A percentile compares a stretch with the other conserved stretches of the same genome.
phyloP scores from a whole-genome alignment of 2,888 invertebrate genomes.

The Itoplectis maculator region DNA sequence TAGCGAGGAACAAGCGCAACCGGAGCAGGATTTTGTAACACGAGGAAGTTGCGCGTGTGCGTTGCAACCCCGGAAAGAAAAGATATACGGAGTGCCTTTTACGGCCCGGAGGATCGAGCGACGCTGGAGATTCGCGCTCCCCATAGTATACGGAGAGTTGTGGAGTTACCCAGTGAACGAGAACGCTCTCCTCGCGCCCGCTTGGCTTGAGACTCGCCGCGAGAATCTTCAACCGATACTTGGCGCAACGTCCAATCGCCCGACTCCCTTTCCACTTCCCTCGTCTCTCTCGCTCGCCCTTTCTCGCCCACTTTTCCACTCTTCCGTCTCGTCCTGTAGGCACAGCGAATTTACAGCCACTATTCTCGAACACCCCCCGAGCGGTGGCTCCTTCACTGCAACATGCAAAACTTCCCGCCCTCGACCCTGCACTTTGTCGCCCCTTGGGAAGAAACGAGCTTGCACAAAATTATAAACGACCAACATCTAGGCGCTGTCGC shows the following conservation, averaged over 20 bases:
- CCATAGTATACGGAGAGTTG: conserved; percentile 55
- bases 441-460: background rate
- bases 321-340: conserved; percentile 5
- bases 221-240: conserved; percentile 69
- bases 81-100: conserved; percentile 71
- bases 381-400: conserved; percentile 30
- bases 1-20: conserved; percentile 40
- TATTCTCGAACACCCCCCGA: conserved; percentile 15
- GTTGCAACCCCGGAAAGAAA: conserved; percentile 69
- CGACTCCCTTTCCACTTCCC: conserved; percentile 48
- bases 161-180: conserved; percentile 48
- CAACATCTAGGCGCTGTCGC: conserved; percentile 8
- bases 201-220: conserved; percentile 62
- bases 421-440: conserved; percentile 7
- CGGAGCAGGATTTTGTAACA: conserved; percentile 61
- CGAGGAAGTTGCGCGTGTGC: conserved; percentile 56
- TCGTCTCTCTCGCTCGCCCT: conserved; percentile 5
- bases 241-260: conserved; percentile 64
- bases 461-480: conserved; percentile 26
- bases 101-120: conserved; percentile 68
- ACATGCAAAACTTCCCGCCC: conserved; percentile 17
- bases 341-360: conserved; percentile 53
- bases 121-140: conserved; percentile 72
- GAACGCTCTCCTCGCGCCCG: conserved; percentile 43
- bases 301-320: conserved; percentile 9